These are phyloP conservation scores for Arvicola amphibius DNA, from an alignment of 2,797 vertebrate genomes.

Conservation along the genomic window DNA sequence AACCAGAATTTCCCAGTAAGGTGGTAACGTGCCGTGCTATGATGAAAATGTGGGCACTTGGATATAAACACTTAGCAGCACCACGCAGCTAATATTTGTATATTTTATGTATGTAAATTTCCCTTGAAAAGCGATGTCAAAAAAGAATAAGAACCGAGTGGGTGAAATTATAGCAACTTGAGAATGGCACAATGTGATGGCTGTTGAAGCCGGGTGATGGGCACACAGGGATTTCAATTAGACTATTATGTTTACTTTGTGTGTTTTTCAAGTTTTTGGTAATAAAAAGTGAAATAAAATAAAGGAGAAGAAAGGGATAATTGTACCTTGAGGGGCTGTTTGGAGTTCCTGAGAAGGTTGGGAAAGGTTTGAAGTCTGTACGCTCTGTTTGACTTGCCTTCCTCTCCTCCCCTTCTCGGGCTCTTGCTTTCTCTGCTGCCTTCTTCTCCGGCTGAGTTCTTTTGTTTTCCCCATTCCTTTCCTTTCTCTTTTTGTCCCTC, in stretches of 20 bases:
- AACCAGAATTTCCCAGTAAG: not conserved
- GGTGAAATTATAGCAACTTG: not conserved
- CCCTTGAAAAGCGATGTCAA: slow-evolving; percentile 37
- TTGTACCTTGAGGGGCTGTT: not conserved
- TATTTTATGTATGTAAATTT: slow-evolving; percentile 31
- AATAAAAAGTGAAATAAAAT: slow-evolving; percentile 71
- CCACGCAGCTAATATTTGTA: slow-evolving; percentile 16
- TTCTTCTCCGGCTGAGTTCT: not conserved
- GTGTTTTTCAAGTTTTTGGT: slow-evolving; percentile 24
- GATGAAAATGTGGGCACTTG: not conserved
- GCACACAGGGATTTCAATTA: slow-evolving; percentile 9
- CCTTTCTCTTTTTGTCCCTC: not conserved
- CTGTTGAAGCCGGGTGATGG: not conserved
- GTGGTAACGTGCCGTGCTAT: not conserved
- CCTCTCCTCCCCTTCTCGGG: rapidly evolving
- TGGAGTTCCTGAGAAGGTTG: rapidly evolving
- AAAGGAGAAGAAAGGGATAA: slow-evolving; percentile 44
- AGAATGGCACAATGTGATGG: not conserved
- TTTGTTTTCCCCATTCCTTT: not conserved
- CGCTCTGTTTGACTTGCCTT: not conserved
- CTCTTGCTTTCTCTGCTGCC: not conserved
- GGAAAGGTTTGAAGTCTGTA: not conserved
- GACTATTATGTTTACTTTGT: slow-evolving; percentile 5
- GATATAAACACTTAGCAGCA: slow-evolving; percentile 44
- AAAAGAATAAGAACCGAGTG: slow-evolving; percentile 41